Evolutionary conservation across 1,140 invertebrate genomes (phyloP).

Genomic region (Camponotus floridanus): DNA sequence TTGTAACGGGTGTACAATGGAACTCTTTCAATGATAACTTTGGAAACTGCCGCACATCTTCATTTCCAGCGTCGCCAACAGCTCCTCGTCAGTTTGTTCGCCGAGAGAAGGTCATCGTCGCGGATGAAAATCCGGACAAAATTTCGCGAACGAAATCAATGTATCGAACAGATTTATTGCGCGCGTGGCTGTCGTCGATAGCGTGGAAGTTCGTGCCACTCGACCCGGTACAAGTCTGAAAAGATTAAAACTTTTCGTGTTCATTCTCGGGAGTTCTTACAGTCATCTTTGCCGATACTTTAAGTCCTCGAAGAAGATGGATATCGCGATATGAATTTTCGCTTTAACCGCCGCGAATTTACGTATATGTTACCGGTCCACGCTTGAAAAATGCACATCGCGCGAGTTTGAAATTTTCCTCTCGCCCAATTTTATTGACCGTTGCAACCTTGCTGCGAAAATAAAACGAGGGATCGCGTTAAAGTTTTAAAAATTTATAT

Average conservation of each 20-base stretch:
- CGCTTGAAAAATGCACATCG: conserved; percentile 47
- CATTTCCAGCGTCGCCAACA: background rate
- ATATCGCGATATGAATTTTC: conserved; percentile 62
- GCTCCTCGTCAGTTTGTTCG: background rate
- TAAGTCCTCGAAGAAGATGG: conserved; percentile 57
- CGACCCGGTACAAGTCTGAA: conserved; percentile 51
- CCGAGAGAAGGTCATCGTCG: conserved; percentile 20
- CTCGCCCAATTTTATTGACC: conserved; percentile 18
- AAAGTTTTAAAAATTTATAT: no score
- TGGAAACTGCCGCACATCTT: conserved; percentile 32
- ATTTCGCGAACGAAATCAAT: conserved; percentile 57
- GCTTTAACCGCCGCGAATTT: conserved; percentile 45
- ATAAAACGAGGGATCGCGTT: conserved; percentile 17
- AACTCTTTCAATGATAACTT: conserved; percentile 60
- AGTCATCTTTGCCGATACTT: conserved; percentile 62
- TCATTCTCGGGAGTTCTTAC: conserved; percentile 56
- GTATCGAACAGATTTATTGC: conserved; percentile 59
- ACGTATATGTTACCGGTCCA: background rate
- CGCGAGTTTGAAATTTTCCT: conserved; percentile 45
- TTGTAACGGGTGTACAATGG: conserved; percentile 39
- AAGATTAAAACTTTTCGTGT: conserved; percentile 62
- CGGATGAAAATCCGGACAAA: conserved; percentile 48
- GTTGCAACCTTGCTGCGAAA: conserved; percentile 12
- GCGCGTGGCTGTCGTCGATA: conserved; percentile 61
- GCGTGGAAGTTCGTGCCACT: conserved; percentile 54